phyloP scores from a whole-genome alignment of 2,888 invertebrate genomes.

The Crossocerus cetratus region DNA sequence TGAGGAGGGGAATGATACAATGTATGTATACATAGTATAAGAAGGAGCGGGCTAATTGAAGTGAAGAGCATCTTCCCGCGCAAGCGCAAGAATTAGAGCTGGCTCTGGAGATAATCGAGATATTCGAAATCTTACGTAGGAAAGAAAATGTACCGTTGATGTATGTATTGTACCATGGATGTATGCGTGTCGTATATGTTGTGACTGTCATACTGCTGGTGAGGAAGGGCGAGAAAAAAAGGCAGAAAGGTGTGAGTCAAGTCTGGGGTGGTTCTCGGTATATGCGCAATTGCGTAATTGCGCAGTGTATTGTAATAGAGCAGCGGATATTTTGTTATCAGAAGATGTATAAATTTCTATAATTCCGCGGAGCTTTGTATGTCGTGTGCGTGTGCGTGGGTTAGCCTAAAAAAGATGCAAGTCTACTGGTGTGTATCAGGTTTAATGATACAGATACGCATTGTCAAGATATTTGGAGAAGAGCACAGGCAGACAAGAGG shows the following conservation, averaged over 20 bases:
- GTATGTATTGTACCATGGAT: constrained; percentile 45
- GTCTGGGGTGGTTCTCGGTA: constrained; percentile 56
- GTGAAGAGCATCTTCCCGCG: neutral
- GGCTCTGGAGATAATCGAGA: constrained; percentile 4
- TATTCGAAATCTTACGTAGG: constrained; percentile 20
- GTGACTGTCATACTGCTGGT: constrained; percentile 38
- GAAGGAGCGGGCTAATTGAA: too few relatives aligned
- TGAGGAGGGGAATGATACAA: too few relatives aligned
- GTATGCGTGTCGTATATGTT: constrained; percentile 44
- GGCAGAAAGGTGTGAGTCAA: constrained; percentile 28
- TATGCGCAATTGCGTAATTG: too few relatives aligned
- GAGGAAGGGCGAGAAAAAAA: constrained; percentile 30
- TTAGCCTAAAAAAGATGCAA: constrained; percentile 46
- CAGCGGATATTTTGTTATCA: constrained; percentile 73
- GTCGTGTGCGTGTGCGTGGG: constrained; percentile 59
- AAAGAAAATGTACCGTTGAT: constrained; percentile 32
- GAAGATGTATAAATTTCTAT: constrained; percentile 63
- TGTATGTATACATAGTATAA: too few relatives aligned
- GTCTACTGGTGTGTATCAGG: constrained; percentile 30
- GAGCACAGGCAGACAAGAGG: constrained; percentile 13
- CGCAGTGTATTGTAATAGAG: constrained; percentile 63
- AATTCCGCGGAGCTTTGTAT: constrained; percentile 63
- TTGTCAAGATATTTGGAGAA: constrained; percentile 46
- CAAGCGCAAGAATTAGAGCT: constrained; percentile 33
- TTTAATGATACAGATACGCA: constrained; percentile 7